These are phyloP conservation scores for Idaea biselata DNA, from an alignment of 2,888 invertebrate species.

Conservation along the genomic window DNA sequence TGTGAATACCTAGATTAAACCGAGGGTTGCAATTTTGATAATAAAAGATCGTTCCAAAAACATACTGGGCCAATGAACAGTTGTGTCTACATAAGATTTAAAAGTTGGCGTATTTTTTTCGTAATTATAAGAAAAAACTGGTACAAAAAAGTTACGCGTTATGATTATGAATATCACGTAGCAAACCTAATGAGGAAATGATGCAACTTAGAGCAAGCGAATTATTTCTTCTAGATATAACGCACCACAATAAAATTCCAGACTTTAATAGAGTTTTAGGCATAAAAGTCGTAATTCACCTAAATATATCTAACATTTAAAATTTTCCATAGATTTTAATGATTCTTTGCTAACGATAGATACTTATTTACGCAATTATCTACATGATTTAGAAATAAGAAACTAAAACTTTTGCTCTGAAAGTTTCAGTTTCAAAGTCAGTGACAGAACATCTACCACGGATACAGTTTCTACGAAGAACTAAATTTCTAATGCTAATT, in stretches of 20 bases:
- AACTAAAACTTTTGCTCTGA: background rate
- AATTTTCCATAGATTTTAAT: constrained; percentile 21
- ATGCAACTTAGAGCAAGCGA: background rate
- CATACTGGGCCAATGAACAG: background rate
- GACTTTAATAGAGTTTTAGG: constrained; percentile 14
- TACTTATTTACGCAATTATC: background rate
- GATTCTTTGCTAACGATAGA: constrained; percentile 14
- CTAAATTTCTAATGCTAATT: background rate
- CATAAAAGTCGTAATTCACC: constrained; percentile 51
- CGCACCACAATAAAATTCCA: constrained; percentile 53
- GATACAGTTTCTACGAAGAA: background rate
- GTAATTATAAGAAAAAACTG: background rate
- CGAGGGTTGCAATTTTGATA: background rate
- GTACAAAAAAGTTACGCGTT: background rate
- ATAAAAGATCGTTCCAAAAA: background rate
- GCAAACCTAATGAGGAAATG: background rate
- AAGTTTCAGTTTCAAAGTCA: background rate
- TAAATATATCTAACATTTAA: constrained; percentile 37
- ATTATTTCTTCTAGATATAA: constrained; percentile 28
- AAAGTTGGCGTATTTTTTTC: background rate
- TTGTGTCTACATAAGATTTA: background rate
- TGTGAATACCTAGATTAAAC: too few relatives aligned
- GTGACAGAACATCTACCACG: background rate
- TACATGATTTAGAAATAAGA: background rate
- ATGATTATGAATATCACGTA: background rate